phyloP scores from a whole-genome alignment of 30 jellyfish, hydroid and myxozoan genomes.

The Aurelia sp. region DNA sequence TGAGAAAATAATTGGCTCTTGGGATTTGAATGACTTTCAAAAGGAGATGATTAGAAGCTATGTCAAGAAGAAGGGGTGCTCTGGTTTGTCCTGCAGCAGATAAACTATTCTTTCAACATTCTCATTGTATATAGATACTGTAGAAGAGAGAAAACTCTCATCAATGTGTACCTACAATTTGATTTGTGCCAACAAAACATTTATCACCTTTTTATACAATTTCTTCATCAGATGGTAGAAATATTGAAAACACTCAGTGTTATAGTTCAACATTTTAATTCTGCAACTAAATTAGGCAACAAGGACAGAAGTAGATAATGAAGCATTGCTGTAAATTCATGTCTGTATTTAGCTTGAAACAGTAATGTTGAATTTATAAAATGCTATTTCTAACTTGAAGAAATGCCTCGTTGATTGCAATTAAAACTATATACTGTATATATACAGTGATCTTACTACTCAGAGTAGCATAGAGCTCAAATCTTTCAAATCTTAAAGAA shows the following conservation, averaged over 20 bases:
- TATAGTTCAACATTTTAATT: too few species aligned
- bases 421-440: too few species aligned
- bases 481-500: too few species aligned
- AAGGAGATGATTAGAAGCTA: conserved; percentile 25
- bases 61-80: conserved; percentile 69
- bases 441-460: too few species aligned
- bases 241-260: background rate
- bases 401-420: background rate
- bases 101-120: background rate
- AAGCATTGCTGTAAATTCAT: conserved; percentile 41
- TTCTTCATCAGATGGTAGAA: background rate
- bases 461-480: too few species aligned
- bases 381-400: too few species aligned
- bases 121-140: too few species aligned
- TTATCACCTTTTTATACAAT: too few species aligned
- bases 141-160: too few species aligned
- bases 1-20: conserved; percentile 48
- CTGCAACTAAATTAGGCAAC: conserved; percentile 3
- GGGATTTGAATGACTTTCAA: conserved; percentile 86
- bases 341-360: conserved; percentile 20
- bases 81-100: conserved; percentile 71
- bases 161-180: too few species aligned
- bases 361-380: background rate
- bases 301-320: conserved; percentile 28
- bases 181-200: too few species aligned